Conservation (phyloP, 2,113 vertebrate species). For the Cisticola juncidis region DNA sequence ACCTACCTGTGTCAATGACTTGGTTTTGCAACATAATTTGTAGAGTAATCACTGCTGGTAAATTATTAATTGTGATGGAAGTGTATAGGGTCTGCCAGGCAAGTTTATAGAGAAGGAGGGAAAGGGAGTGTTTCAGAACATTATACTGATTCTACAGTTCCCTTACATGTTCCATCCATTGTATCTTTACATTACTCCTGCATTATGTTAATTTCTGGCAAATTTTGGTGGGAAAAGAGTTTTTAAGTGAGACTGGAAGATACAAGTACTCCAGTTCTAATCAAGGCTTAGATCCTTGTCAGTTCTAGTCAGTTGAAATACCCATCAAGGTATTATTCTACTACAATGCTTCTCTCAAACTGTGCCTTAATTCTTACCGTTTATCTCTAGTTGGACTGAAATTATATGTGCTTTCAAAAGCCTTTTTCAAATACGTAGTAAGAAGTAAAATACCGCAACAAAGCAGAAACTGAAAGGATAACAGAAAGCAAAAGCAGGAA, state of each 20-base stretch:
- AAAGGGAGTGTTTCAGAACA: not conserved
- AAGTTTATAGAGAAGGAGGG: not conserved
- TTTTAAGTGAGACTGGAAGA: not conserved
- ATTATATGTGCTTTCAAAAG: not conserved
- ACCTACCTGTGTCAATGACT: fast-evolving
- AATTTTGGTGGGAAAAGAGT: not conserved
- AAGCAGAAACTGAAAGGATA: not conserved
- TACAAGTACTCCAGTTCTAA: not conserved
- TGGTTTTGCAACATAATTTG: not conserved
- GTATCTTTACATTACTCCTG: not conserved
- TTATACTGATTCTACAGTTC: not conserved
- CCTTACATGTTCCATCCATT: not conserved
- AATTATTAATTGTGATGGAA: not conserved
- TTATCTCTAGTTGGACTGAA: not conserved
- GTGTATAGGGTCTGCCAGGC: not conserved
- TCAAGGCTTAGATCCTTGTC: not conserved
- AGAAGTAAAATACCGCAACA: not conserved
- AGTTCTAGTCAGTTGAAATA: not conserved
- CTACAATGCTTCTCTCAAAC: not conserved
- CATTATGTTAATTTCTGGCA: not conserved
- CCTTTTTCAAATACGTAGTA: not conserved
- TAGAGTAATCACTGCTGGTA: not conserved
- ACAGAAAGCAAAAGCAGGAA: not conserved
- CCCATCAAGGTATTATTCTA: not conserved
- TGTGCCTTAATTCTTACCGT: not conserved